phyloP scores from a whole-genome alignment of 2,888 invertebrate genomes.

The Ochropleura plecta region DNA sequence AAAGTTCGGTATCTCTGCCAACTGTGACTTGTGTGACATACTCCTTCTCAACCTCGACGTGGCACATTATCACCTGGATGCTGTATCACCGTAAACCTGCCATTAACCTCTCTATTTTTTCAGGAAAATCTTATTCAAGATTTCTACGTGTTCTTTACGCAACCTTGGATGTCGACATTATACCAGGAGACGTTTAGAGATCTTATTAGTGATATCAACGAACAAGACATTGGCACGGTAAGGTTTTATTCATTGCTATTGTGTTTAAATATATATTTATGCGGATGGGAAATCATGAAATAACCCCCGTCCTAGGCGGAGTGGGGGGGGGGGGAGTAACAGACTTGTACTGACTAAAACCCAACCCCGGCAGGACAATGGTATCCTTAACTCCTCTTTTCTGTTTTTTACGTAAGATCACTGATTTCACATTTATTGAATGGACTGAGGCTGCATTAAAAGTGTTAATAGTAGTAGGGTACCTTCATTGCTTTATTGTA shows the following conservation, averaged over 20 bases:
- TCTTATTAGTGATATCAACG: slow-evolving; percentile 80
- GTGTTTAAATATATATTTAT: too few species aligned
- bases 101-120: neutral
- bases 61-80: neutral
- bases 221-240: slow-evolving; percentile 81
- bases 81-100: neutral
- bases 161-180: slow-evolving; percentile 92
- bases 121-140: slow-evolving; percentile 91
- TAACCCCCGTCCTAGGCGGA: too few species aligned
- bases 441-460: neutral
- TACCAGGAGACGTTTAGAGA: slow-evolving; percentile 91
- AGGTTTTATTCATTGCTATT: neutral
- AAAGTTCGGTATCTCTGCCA: too few species aligned
- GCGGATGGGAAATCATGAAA: too few species aligned
- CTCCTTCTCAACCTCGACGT: neutral
- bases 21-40: neutral
- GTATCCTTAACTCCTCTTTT: too few species aligned
- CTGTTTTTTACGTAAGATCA: too few species aligned
- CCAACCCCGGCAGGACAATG: too few species aligned
- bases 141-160: slow-evolving; percentile 92
- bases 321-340: too few species aligned
- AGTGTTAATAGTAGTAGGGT: too few species aligned
- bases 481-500: neutral
- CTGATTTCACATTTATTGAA: too few species aligned
- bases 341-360: too few species aligned